phyloP scores from a whole-genome alignment of 2,888 invertebrate species.

The Amphipoea oculea region DNA sequence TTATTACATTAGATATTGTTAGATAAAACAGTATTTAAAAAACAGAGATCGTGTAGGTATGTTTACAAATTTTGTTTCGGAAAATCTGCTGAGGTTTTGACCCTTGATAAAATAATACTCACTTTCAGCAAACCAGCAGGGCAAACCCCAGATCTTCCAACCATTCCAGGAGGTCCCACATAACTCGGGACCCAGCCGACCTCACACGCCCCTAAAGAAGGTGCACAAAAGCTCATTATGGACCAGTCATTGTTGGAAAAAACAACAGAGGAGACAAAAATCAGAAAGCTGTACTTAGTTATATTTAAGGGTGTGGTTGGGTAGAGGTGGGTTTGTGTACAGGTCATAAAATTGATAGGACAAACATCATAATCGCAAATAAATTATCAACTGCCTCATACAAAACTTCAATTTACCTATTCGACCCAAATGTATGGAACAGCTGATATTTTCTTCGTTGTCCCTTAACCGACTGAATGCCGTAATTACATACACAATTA shows the following conservation, averaged over 20 bases:
- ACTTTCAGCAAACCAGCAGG: background rate
- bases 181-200: background rate
- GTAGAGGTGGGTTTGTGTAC: too few relatives aligned
- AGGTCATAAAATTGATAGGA: background rate
- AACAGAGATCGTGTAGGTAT: background rate
- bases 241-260: background rate
- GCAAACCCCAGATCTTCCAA: conserved; percentile 14
- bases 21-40: too few relatives aligned
- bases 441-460: background rate
- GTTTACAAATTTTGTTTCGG: background rate
- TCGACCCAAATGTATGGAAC: background rate
- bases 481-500: background rate
- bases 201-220: background rate
- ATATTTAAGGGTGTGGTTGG: too few relatives aligned
- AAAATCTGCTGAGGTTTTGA: background rate
- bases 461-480: background rate
- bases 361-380: background rate
- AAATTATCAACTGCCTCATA: background rate
- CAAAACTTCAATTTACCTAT: too few relatives aligned
- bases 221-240: background rate
- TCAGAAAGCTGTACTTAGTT: too few relatives aligned
- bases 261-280: background rate
- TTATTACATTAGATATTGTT: too few relatives aligned
- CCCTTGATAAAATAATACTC: background rate
- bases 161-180: conserved; percentile 16